Evolutionary conservation across 1,140 invertebrate genomes (phyloP), one percentile per base, ranked within the genome.

Genomic region (Parapsyche elsis): DNA sequence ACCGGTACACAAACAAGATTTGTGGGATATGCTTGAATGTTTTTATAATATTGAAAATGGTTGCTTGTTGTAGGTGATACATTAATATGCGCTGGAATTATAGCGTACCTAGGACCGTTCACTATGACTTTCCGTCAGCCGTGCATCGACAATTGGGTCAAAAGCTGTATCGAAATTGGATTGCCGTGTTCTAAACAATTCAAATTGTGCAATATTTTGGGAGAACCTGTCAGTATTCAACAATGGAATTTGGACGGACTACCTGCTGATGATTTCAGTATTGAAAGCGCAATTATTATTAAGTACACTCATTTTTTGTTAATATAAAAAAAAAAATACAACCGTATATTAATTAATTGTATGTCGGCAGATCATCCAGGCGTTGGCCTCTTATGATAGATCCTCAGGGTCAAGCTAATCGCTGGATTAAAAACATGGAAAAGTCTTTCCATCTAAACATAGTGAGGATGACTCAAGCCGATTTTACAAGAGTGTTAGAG

Each of bases 371-470:
- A 85, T 94, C 94, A 86, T 92, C 96, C 4, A 91, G 95, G 80
- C 91, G 96, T 81, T 96, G 95, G 94, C 95, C 97, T 0, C 85
- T 99, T 16, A 95, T 98, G 93, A 97, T 99, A 84, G 97, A 99
- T 89, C 97, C 97, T 0, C 96, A 99, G 89, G 93, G 92, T 9
- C 97, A 98, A 88, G 97, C 97, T 0, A 97, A 97, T 83, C 95
- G 97, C 86, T 98, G 97, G 97, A 92, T 98, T 5, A 97, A 97
- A 88, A 97, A 97, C 86, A 94, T 96, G 92, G 96, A 98, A 86
- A 96, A 95, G 84, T 91, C 92, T 14, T 95, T 95, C 80, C 96
- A 96, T 86, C 87, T 98, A 24, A 93, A 92, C 79, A 90, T 97
- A 7, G 94, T 97, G 57, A 93, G 95, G 81, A 89, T 97, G 30